Conservation (phyloP, 2,113 vertebrate species). For the Potamarius usumacintae region DNA sequence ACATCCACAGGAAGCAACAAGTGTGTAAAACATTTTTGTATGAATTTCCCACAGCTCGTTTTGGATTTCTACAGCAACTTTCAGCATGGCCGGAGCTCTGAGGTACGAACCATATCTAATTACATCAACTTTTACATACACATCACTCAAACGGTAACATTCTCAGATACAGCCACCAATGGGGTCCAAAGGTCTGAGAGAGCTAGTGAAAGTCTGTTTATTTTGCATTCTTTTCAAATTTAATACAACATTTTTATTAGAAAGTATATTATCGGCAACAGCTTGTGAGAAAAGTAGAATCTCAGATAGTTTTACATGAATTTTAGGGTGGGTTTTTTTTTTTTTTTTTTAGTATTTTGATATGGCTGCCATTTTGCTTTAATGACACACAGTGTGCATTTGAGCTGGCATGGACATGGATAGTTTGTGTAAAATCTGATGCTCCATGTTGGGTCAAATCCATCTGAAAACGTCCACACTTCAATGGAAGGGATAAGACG, state of each 20-base stretch:
- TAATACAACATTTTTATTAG: neutral
- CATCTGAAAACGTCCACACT: neutral
- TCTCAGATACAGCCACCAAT: too few species aligned
- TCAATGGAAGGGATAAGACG: too few species aligned
- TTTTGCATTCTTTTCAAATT: neutral
- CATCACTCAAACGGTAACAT: neutral
- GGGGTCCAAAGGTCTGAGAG: neutral
- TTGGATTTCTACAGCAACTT: slow-evolving; percentile 32
- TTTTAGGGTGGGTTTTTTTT: neutral
- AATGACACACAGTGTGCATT: neutral
- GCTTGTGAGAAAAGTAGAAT: neutral
- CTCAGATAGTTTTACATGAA: neutral
- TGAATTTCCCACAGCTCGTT: slow-evolving; percentile 47
- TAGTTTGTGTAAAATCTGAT: neutral
- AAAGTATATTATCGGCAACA: neutral
- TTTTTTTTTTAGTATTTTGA: neutral
- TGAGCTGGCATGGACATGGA: neutral
- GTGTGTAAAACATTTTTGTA: slow-evolving; percentile 25
- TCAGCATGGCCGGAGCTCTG: slow-evolving; percentile 69
- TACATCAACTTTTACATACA: neutral
- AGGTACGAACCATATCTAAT: slow-evolving; percentile 57
- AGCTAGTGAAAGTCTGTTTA: neutral
- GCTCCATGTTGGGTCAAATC: neutral
- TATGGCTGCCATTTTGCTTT: neutral
- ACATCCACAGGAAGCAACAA: slow-evolving; percentile 53